phyloP scores from a whole-genome alignment of 2,113 vertebrate genomes.

The Azemiops feae region DNA sequence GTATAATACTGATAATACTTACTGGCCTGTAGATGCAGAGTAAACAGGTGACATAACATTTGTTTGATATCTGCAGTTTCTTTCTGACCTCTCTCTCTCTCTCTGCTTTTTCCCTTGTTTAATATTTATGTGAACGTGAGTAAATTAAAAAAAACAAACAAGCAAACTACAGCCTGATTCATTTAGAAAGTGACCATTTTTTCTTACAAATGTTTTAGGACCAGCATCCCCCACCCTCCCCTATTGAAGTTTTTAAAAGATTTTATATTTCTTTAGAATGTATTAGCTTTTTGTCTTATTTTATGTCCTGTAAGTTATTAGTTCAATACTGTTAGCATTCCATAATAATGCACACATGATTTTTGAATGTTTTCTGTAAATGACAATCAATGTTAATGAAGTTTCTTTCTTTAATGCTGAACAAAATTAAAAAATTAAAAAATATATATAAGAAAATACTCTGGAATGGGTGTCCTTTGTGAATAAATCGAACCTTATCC shows the following conservation, averaged over 20 bases:
- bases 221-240: conserved; percentile 59
- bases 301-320: conserved; percentile 83
- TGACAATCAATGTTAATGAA: conserved; percentile 89
- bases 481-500: background rate
- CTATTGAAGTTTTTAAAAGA: conserved; percentile 63
- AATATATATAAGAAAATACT: conserved; percentile 62
- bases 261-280: conserved; percentile 84
- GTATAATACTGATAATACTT: conserved; percentile 61
- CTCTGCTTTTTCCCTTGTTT: conserved; percentile 67
- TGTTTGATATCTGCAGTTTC: conserved; percentile 67
- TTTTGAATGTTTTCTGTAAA: conserved; percentile 90
- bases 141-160: conserved; percentile 33
- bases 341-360: conserved; percentile 83
- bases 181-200: conserved; percentile 73
- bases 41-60: conserved; percentile 56
- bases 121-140: conserved; percentile 72
- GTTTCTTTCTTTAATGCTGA: conserved; percentile 80
- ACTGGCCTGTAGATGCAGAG: conserved; percentile 65
- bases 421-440: conserved; percentile 71
- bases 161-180: conserved; percentile 73
- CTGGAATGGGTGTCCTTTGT: conserved; percentile 24
- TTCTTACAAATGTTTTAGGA: conserved; percentile 70
- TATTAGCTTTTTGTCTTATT: conserved; percentile 77
- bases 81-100: conserved; percentile 58
- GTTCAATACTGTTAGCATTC: conserved; percentile 80